Base-by-base conservation (phyloP, 1,140 invertebrate species). In the Cepaea nemoralis region DNA sequence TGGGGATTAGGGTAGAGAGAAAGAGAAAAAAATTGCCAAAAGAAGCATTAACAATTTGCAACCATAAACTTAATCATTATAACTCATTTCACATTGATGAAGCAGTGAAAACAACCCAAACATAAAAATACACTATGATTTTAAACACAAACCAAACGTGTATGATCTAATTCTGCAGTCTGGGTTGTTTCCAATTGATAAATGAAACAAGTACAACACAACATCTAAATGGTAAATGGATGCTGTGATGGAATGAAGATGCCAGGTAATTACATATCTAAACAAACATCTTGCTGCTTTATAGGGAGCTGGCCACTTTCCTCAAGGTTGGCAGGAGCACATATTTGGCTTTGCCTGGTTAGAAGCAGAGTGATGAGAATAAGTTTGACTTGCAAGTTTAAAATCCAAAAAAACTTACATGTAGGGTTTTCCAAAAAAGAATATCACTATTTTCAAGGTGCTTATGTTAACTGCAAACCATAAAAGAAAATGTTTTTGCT, bases 1-100 rank as follows among this genome's bases (percentile, higher is more conserved):
- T n/a, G 59, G 66, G 39, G n/a, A 24, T 40, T 16, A 66, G 40
- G 67, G 31, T 42, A n/a, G 77, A 48, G 78, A 16, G 33, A 31
- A 35, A 71, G 69, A 80, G 31, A 73, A 80, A 80, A 19, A 69
- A 48, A 35, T 27, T n/a, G 12, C 70, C 8, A 80, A 73, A 69
- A 45, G 48, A 33, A 45, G 77, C 33, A 19, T 80, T 73, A 80
- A 70, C 67, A 48, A 71, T n/a, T 19, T 55, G 8, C 8, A 55
- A 55, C 19, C n/a, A 22, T 22, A 55, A 55, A 14, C 16, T 2
- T 22, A 55, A 10, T 6, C 6, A 45, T 45, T 45, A 45, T 45
- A 10, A 55, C 50, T 55, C 3, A 55, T 55, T 55, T 55, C 50
- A 55, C n/a, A 24, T 19, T 24, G 50, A 3, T 24, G n/a, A 55